Percentiles rank a stretch among this genome's conserved stretches.
These are phyloP conservation scores for Zosterops borbonicus DNA, from an alignment of 2,113 vertebrate genomes.

Conservation along the genomic window DNA sequence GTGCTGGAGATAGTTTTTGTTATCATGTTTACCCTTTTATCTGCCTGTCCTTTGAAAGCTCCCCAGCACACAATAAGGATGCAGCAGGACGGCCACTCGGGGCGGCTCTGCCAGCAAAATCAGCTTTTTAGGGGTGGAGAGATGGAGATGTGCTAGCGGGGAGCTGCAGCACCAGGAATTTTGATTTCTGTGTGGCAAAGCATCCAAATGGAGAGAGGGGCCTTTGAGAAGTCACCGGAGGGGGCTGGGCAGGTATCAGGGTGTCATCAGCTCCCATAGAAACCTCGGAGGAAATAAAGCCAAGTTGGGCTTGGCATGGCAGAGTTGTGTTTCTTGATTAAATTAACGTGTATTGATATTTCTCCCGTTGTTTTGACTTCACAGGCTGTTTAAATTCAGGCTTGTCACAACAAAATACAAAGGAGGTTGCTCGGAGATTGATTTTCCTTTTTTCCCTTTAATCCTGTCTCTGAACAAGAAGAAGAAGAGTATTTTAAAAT, in stretches of 20 bases:
- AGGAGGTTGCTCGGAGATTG: constrained; percentile 69
- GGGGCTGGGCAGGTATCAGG: background rate
- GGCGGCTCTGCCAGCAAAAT: background rate
- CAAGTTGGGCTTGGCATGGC: background rate
- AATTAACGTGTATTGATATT: constrained; percentile 79
- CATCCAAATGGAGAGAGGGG: background rate
- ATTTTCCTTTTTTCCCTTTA: constrained; percentile 26
- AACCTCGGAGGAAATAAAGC: background rate
- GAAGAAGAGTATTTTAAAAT: constrained; percentile 46
- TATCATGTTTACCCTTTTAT: constrained; percentile 54
- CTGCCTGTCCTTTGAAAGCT: constrained; percentile 46
- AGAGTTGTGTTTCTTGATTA: constrained; percentile 66
- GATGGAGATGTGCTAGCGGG: background rate
- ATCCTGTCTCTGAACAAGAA: constrained; percentile 2
- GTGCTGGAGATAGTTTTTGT: background rate
- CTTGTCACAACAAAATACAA: constrained; percentile 81
- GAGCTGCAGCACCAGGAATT: background rate
- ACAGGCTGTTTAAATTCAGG: constrained; percentile 74
- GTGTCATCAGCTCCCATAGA: background rate
- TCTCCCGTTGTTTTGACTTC: constrained; percentile 77
- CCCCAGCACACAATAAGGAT: background rate
- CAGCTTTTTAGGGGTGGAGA: background rate
- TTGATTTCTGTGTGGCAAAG: background rate
- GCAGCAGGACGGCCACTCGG: background rate
- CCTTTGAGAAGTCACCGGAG: background rate